Evolutionary conservation across 2,113 vertebrate genomes (phyloP).

Genomic region (Chaenogobius annularis): DNA sequence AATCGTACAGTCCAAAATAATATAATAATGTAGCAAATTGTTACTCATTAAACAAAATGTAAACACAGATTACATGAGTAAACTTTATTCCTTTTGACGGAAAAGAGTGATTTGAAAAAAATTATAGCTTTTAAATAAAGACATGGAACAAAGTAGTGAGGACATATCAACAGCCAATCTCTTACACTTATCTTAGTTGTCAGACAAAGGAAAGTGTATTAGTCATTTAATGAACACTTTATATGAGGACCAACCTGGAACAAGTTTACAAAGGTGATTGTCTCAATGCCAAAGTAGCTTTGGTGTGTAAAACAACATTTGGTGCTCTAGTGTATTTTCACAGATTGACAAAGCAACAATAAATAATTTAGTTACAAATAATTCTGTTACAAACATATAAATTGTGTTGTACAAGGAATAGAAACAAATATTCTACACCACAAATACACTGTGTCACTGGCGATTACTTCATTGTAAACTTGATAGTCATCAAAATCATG

Average conservation of each 20-base stretch:
- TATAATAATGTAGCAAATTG: background rate
- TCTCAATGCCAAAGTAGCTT: conserved; percentile 1
- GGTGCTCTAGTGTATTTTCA: conserved; percentile 15
- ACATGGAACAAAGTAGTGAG: background rate
- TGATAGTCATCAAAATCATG: background rate
- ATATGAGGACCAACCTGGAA: background rate
- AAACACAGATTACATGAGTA: conserved; percentile 1
- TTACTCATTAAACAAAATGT: background rate
- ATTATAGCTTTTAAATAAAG: background rate
- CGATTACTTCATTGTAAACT: background rate
- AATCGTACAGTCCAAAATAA: background rate
- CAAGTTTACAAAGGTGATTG: conserved; percentile 23
- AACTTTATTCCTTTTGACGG: conserved; percentile 21
- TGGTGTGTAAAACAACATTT: conserved; percentile 15
- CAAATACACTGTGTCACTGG: background rate
- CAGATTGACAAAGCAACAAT: background rate
- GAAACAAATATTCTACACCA: background rate
- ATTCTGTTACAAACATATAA: background rate
- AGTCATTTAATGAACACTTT: background rate
- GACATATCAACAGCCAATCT: background rate
- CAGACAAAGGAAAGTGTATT: background rate
- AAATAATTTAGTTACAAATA: conserved; percentile 5
- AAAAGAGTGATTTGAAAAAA: background rate
- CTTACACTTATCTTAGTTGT: background rate
- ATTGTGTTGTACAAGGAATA: background rate